These are phyloP conservation scores for Patiria miniata DNA, from an alignment of 35 echinoderm and acorn worm genomes.

Conservation along the genomic window DNA sequence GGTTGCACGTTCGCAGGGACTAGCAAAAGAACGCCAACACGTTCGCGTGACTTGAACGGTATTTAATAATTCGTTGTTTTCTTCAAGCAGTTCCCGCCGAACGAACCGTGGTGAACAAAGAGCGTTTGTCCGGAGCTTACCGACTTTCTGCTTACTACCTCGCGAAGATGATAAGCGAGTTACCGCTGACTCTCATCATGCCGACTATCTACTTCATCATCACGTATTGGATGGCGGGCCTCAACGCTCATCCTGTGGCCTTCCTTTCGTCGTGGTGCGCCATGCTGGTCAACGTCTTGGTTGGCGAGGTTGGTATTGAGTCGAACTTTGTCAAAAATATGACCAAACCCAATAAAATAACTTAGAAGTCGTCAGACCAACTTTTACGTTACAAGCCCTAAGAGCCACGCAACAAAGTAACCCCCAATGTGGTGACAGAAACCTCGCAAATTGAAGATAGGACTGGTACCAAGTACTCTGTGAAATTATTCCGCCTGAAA, in stretches of 20 bases:
- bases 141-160: conserved; percentile 81
- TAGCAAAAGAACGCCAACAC: neutral
- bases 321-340: neutral
- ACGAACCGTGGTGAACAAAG: conserved; percentile 69
- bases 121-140: conserved; percentile 65
- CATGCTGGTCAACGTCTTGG: conserved; percentile 46
- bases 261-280: conserved; percentile 49
- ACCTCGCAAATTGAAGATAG: too few relatives aligned
- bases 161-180: conserved; percentile 72
- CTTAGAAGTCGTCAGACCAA: neutral
- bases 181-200: conserved; percentile 65
- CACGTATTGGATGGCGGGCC: conserved; percentile 71
- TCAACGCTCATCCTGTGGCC: conserved; percentile 27
- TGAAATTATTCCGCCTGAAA: too few relatives aligned
- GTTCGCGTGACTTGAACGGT: too few relatives aligned
- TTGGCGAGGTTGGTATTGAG: conserved; percentile 48
- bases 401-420: too few relatives aligned
- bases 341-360: neutral
- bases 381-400: too few relatives aligned
- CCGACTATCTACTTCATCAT: conserved; percentile 60
- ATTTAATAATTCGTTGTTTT: neutral
- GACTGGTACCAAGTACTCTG: too few relatives aligned
- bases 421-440: too few relatives aligned
- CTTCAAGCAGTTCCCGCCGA: conserved; percentile 71
- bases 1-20: too few relatives aligned